These are phyloP conservation scores for Tarsius wallacei DNA, from an alignment of 2,797 vertebrate genomes.

Conservation along the genomic window DNA sequence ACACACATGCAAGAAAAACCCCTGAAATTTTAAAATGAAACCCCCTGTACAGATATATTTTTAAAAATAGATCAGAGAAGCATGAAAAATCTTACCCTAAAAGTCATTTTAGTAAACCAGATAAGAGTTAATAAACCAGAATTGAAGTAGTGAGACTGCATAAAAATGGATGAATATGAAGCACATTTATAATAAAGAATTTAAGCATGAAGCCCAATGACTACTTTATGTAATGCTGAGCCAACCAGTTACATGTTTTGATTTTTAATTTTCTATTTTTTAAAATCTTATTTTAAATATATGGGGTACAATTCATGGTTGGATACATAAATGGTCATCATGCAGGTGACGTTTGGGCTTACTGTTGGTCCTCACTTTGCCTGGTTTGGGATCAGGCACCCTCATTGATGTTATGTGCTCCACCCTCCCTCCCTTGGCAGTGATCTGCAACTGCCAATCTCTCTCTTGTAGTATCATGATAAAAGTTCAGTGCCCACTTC, in stretches of 20 bases:
- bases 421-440: too few species aligned
- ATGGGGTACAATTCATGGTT: too few species aligned
- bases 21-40: conserved; percentile 53
- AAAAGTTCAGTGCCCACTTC: too few species aligned
- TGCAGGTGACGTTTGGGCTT: too few species aligned
- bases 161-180: not conserved
- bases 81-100: not conserved
- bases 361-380: too few species aligned
- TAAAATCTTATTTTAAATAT: too few species aligned
- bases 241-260: not conserved
- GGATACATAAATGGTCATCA: too few species aligned
- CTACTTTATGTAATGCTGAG: not conserved
- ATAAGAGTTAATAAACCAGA: not conserved
- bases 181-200: not conserved
- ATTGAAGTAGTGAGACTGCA: not conserved
- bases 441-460: too few species aligned
- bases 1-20: not conserved
- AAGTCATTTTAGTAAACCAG: not conserved
- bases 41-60: not conserved
- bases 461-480: too few species aligned
- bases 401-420: too few species aligned
- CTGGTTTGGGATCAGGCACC: too few species aligned
- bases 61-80: not conserved
- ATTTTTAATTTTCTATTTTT: not conserved
- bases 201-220: not conserved